phyloP scores from a whole-genome alignment of 2,113 vertebrate genomes.

The Apteryx owenii region DNA sequence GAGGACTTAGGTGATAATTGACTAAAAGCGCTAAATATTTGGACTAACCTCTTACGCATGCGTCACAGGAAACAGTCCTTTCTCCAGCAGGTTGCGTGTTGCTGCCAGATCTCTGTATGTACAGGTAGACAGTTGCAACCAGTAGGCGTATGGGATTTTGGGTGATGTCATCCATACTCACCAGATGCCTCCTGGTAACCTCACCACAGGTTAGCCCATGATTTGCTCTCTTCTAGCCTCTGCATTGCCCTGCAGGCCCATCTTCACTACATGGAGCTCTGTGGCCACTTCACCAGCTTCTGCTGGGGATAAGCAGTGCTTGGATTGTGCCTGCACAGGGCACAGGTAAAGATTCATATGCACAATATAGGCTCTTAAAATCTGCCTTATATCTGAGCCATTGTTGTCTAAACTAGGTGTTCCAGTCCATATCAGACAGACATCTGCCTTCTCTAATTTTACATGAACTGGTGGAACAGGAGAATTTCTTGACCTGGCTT shows the following conservation, averaged over 20 bases:
- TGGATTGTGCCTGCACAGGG: not conserved
- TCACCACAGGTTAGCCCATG: not conserved
- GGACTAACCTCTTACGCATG: not conserved
- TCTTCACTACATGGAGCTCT: not conserved
- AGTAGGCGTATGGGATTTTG: not conserved
- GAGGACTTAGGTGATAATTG: not conserved
- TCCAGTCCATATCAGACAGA: not conserved
- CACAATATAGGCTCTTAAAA: not conserved
- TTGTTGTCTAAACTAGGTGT: accelerated
- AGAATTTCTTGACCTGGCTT: not conserved
- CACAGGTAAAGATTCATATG: not conserved
- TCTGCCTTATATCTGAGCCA: not conserved
- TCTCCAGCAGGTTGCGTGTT: not conserved
- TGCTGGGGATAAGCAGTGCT: too few relatives aligned
- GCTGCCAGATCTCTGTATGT: not conserved
- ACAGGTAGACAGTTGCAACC: not conserved
- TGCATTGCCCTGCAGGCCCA: not conserved
- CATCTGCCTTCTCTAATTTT: not conserved
- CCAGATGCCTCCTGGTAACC: not conserved
- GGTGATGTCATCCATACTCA: not conserved
- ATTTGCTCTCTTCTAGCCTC: not conserved
- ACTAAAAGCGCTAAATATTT: not conserved
- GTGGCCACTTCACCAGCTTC: not conserved
- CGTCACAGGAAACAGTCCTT: not conserved
- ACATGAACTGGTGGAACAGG: not conserved